Base-by-base conservation (phyloP, 2,797 vertebrate genomes). In the Rhodeus uyekii region DNA sequence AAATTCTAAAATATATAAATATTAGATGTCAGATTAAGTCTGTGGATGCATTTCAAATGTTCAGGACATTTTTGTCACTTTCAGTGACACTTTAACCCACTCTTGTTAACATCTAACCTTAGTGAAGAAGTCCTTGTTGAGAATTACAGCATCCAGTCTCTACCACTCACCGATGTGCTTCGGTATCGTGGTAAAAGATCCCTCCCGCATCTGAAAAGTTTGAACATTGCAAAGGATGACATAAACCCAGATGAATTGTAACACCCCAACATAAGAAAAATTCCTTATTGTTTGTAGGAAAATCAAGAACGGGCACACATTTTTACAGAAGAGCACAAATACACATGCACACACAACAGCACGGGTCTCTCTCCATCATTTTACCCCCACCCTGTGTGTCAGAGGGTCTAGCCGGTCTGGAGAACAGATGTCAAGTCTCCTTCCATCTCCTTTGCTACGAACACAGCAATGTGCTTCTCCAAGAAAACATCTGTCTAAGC, bases 401-500 rank as follows among this genome's bases (percentile, higher is more conserved):
- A 76, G 46, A 79, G 58, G 53, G 63, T 68, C 83, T 71, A 53
- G 82, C 44, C 81, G 61, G 38, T 19, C 65, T 89, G 87, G 86
- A 86, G 69, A 89, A 87, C 82, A 87, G 22, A 68, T 85, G 89
- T 83, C 84, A 76, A 83, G 76, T 58, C 82, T 74, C 84, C 87
- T 88, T 86, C 84, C 83, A 84, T 87, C 87, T 69, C 81, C 85
- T 89, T 84, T 87, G 74, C 81, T 85, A 90, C 86, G 87, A 90
- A 81, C 89, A 89, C 90, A 80, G 48, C 86, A 89, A 90, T 90
- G 88, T 55, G 72, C 78, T 90, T 86, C 89, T 80, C 84, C 9
- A 18, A 86, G 91, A 92, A 92, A 93, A 92, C 91, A 93, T 93
- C 91, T 93, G 92, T 90, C 87, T 88, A 83, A 75, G 63, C 86